Evolutionary conservation across 2,113 vertebrate genomes (phyloP).

Genomic region (Ciconia stormi): DNA sequence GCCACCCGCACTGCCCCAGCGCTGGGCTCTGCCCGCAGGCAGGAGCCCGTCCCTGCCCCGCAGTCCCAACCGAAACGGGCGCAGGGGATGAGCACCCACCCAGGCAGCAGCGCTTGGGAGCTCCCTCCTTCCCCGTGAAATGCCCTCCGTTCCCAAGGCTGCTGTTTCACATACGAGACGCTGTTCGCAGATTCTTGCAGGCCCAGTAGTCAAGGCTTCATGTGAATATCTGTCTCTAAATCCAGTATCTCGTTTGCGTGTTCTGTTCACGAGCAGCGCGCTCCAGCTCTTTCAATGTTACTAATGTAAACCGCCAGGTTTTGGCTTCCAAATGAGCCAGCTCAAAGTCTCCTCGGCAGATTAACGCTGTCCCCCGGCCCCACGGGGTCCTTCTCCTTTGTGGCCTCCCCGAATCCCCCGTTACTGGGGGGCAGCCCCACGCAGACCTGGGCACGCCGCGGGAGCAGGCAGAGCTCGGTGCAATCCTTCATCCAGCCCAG

Average conservation of each 20-base stretch:
- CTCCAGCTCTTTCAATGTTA: background rate
- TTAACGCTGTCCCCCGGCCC: background rate
- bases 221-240: background rate
- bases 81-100: background rate
- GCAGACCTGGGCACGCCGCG: background rate
- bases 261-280: background rate
- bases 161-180: background rate
- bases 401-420: too few species aligned
- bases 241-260: accelerated
- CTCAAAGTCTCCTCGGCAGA: background rate
- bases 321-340: background rate
- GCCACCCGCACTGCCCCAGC: background rate
- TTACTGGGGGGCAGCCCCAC: background rate
- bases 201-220: background rate
- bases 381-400: background rate
- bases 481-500: background rate
- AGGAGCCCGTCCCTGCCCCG: background rate
- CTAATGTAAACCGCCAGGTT: background rate
- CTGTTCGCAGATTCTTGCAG: background rate
- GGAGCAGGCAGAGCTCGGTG: background rate
- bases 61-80: background rate
- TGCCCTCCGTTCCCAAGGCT: background rate
- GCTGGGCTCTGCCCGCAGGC: background rate
- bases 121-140: background rate
- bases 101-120: background rate